These are phyloP conservation scores for Balaeniceps rex DNA, from an alignment of 2,113 vertebrate species.

Conservation along the genomic window DNA sequence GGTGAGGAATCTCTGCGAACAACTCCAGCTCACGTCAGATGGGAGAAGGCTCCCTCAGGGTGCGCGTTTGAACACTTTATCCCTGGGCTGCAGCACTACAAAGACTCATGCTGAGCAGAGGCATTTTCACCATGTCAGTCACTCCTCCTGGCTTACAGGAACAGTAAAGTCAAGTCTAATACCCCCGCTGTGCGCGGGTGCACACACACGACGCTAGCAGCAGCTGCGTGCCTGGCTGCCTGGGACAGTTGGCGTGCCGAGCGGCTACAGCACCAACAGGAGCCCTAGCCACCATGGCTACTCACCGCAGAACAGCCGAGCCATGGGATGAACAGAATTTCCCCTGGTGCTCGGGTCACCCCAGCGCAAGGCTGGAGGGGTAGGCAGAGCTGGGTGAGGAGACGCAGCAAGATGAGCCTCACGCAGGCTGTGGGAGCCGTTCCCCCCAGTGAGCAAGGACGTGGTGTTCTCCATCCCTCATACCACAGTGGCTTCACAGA, in stretches of 20 bases:
- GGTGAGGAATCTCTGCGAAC: background rate
- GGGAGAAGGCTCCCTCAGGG: background rate
- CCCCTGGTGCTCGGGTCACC: background rate
- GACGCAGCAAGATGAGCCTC: background rate
- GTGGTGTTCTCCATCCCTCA: background rate
- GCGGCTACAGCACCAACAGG: background rate
- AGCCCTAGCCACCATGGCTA: background rate
- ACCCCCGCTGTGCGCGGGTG: background rate
- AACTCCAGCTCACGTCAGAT: background rate
- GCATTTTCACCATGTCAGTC: background rate
- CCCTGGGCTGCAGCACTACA: background rate
- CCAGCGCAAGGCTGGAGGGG: background rate
- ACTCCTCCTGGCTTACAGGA: background rate
- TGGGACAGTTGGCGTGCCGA: rapidly evolving
- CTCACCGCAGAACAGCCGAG: rapidly evolving
- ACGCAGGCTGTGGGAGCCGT: background rate
- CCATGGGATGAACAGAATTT: background rate
- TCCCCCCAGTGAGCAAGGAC: background rate
- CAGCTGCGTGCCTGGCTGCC: background rate
- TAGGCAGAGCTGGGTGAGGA: background rate
- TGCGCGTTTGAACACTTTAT: background rate
- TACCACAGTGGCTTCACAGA: background rate
- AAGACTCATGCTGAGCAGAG: background rate
- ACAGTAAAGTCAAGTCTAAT: background rate
- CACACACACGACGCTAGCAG: background rate